Evolutionary conservation across 2,113 vertebrate genomes (phyloP).

Genomic region (Chauna torquata): DNA sequence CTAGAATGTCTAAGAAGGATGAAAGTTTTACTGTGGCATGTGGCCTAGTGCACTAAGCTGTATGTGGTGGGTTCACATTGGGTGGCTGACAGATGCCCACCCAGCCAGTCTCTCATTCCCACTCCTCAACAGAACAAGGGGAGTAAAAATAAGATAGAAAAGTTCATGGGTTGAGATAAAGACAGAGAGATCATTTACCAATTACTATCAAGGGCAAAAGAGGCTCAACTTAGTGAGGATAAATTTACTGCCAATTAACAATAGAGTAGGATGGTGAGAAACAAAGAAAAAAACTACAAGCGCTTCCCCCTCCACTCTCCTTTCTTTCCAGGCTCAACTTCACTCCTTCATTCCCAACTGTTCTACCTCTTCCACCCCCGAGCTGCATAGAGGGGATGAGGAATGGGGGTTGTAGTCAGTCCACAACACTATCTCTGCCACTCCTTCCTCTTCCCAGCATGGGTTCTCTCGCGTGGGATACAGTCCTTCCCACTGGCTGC

Average conservation of each 20-base stretch:
- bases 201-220: not conserved
- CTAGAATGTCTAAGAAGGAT: not conserved
- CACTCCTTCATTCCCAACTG: not conserved
- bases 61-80: not conserved
- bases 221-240: not conserved
- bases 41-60: not conserved
- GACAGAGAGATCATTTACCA: not conserved
- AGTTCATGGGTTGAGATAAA: not conserved
- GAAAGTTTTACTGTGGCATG: not conserved
- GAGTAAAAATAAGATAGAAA: not conserved
- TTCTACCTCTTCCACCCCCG: rapidly evolving
- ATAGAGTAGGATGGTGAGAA: not conserved
- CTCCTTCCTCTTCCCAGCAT: not conserved
- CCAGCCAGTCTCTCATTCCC: not conserved
- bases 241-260: not conserved
- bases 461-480: not conserved
- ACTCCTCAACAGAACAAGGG: not conserved
- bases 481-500: not conserved
- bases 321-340: not conserved
- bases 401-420: not conserved
- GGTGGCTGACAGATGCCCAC: not conserved
- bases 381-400: rapidly evolving
- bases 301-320: not conserved
- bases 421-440: not conserved
- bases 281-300: not conserved